These are phyloP conservation scores for Salvelinus namaycush DNA, from an alignment of 2,113 vertebrate species.

Conservation along the genomic window DNA sequence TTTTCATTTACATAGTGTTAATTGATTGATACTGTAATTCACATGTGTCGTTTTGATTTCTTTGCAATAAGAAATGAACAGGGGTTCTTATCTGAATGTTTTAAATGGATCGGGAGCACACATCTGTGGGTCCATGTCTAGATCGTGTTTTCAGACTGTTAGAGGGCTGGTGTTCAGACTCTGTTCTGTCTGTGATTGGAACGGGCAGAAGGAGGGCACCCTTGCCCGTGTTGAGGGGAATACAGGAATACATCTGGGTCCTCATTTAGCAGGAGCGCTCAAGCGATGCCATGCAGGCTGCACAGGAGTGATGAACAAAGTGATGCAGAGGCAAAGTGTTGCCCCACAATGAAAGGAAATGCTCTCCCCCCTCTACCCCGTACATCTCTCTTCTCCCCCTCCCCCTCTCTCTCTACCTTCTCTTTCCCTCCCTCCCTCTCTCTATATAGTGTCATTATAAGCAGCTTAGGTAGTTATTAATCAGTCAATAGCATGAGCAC, in stretches of 20 bases:
- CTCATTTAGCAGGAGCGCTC: slow-evolving; percentile 31
- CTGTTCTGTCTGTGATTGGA: slow-evolving; percentile 31
- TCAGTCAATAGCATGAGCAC: slow-evolving; percentile 42
- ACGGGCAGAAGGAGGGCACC: slow-evolving; percentile 58
- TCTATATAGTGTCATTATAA: slow-evolving; percentile 27
- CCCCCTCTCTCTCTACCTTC: neutral
- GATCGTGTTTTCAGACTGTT: neutral
- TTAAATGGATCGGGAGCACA: neutral
- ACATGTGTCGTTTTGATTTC: neutral
- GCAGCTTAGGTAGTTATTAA: slow-evolving; percentile 54
- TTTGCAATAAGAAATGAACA: neutral
- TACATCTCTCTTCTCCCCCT: neutral
- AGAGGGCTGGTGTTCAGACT: neutral
- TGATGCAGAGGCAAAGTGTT: neutral
- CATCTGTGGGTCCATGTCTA: too few relatives aligned
- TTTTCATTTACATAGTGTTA: neutral
- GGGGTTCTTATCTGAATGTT: neutral
- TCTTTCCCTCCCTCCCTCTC: neutral
- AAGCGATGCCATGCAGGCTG: neutral
- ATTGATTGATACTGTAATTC: neutral
- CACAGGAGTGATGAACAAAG: slow-evolving; percentile 1
- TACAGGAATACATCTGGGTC: slow-evolving; percentile 7
- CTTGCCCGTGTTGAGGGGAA: neutral
- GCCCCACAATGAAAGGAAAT: slow-evolving; percentile 25
- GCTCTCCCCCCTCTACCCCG: neutral